Evolutionary conservation across 2,888 invertebrate genomes (phyloP).

Genomic region (Cepaea hortensis): DNA sequence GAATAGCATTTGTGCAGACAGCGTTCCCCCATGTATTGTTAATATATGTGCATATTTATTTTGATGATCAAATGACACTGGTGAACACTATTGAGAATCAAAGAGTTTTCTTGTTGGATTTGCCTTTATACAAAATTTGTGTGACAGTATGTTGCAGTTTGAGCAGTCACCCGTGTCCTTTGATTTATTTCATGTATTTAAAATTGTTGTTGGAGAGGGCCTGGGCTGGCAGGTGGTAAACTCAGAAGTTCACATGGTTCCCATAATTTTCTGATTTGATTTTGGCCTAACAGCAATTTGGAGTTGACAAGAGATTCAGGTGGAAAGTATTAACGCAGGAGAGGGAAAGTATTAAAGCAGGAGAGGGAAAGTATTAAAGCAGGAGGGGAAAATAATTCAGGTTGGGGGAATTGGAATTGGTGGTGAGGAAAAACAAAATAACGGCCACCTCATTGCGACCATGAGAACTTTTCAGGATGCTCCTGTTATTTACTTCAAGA

Average conservation of each 20-base stretch:
- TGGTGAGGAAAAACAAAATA: neutral
- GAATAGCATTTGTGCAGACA: neutral
- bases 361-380: neutral
- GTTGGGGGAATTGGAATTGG: neutral
- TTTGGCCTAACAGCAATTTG: conserved; percentile 46
- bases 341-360: neutral
- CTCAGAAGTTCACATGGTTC: conserved; percentile 53
- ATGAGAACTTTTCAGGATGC: conserved; percentile 49
- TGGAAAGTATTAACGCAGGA: conserved; percentile 3
- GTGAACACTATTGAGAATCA: conserved; percentile 2
- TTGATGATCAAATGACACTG: conserved; percentile 12
- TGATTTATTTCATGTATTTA: neutral
- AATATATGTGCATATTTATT: conserved; percentile 5
- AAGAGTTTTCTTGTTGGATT: too few relatives aligned
- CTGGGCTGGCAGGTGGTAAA: conserved; percentile 57
- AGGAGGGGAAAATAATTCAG: neutral
- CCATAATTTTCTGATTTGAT: conserved; percentile 41
- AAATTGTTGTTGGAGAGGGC: conserved; percentile 56
- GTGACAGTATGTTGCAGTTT: neutral
- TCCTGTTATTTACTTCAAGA: conserved; percentile 40
- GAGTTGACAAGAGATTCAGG: conserved; percentile 46
- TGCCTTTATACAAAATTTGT: too few relatives aligned
- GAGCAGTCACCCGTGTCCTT: conserved; percentile 26
- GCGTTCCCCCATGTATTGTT: conserved; percentile 27
- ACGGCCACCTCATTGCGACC: conserved; percentile 13